These are phyloP conservation scores for Protophormia terraenovae DNA, from an alignment of 2,888 invertebrate genomes.

Conservation along the genomic window DNA sequence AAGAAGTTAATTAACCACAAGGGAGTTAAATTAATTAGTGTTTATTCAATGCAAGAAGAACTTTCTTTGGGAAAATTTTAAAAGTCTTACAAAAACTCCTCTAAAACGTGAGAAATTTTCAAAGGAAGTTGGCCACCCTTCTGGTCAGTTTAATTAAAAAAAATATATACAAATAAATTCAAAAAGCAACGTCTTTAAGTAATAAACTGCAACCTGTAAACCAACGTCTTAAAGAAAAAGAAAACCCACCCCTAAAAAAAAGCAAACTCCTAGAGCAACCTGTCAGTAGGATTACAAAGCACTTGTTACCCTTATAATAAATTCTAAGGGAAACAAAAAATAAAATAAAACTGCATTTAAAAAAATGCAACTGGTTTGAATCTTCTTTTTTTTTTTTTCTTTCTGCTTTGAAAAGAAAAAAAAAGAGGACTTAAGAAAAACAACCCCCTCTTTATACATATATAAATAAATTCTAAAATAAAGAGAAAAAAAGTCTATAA, in stretches of 20 bases:
- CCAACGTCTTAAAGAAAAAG: slow-evolving; percentile 19
- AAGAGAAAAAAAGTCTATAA: slow-evolving; percentile 51
- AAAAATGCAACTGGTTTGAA: slow-evolving; percentile 58
- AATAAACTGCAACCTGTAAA: not conserved
- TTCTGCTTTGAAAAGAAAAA: not conserved
- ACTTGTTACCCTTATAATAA: slow-evolving; percentile 54
- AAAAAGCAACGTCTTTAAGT: slow-evolving; percentile 28
- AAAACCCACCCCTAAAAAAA: slow-evolving; percentile 47
- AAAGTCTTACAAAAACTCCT: not conserved
- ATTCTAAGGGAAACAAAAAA: slow-evolving; percentile 22
- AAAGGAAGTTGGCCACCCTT: slow-evolving; percentile 19
- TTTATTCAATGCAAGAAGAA: no score
- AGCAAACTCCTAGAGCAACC: slow-evolving; percentile 47
- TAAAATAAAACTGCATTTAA: slow-evolving; percentile 41
- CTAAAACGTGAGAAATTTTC: slow-evolving; percentile 26
- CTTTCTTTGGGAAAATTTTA: not conserved
- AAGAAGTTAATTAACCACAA: slow-evolving; percentile 42
- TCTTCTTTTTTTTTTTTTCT: not conserved
- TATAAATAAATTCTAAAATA: not conserved
- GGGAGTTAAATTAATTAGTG: no score
- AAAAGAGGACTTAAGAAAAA: slow-evolving; percentile 29
- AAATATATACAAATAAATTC: slow-evolving; percentile 13
- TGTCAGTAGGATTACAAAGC: slow-evolving; percentile 27
- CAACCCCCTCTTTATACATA: slow-evolving; percentile 46
- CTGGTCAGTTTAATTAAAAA: slow-evolving; percentile 24